phyloP scores from a whole-genome alignment of 1,140 invertebrate genomes.

The Dolichoris vasculosae region DNA sequence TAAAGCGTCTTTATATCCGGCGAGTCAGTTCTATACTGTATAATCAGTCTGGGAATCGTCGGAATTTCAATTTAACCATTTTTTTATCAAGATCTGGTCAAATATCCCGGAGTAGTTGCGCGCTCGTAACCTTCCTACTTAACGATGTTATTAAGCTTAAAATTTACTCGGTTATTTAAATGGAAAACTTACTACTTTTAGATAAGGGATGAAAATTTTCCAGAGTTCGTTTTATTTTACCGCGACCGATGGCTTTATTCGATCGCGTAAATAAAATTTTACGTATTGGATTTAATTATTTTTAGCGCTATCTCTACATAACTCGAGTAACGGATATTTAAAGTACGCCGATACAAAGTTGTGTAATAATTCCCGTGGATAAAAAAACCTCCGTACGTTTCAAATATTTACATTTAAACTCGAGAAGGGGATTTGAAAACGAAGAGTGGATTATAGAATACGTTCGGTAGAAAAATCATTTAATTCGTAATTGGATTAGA shows the following conservation, averaged over 20 bases:
- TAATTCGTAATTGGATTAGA: not conserved
- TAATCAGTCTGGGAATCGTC: slow-evolving; percentile 20
- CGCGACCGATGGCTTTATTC: not conserved
- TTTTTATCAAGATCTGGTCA: slow-evolving; percentile 11
- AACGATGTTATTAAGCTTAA: slow-evolving; percentile 19
- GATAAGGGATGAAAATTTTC: not conserved
- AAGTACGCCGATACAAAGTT: not conserved
- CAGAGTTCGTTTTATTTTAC: not conserved
- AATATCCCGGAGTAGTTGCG: not conserved
- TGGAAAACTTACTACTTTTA: not conserved
- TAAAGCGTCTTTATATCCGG: not conserved
- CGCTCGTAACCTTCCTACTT: not conserved
- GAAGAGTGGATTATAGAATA: not conserved
- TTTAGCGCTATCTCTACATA: not conserved
- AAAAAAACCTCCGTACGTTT: not conserved
- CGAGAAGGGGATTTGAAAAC: not conserved
- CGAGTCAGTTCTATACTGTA: not conserved
- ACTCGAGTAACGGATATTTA: not conserved
- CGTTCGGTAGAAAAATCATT: not conserved
- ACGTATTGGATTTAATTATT: not conserved
- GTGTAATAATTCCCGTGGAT: not conserved
- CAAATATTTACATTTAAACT: not conserved
- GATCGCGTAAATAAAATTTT: not conserved
- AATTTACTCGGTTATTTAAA: not conserved
- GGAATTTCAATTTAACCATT: slow-evolving; percentile 42